A percentile compares a stretch with the other conserved stretches of the same genome.
Evolutionary conservation across 1,140 invertebrate species (phyloP).

Genomic region (Leptinotarsa undecemlineata): DNA sequence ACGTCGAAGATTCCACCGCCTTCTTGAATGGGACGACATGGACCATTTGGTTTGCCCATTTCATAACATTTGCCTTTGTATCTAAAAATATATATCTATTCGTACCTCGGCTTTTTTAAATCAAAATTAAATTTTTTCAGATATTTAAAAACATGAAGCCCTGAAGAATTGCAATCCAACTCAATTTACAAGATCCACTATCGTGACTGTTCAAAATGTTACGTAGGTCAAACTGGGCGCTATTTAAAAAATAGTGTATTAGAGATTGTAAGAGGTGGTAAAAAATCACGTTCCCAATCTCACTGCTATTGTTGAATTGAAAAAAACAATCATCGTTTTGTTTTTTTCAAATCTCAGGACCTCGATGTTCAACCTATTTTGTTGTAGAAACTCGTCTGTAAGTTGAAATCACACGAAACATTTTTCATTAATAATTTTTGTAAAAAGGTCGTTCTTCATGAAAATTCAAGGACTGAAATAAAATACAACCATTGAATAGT

Average conservation of each 20-base stretch:
- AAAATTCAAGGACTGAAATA: no score
- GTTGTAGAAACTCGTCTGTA: no score
- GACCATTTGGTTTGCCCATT: constrained; percentile 39
- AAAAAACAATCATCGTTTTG: not conserved
- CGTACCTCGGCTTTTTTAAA: not conserved
- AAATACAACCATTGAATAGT: no score
- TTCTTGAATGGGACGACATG: constrained; percentile 36
- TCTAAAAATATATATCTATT: constrained; percentile 27
- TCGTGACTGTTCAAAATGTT: not conserved
- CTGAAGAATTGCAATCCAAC: not conserved
- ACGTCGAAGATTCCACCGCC: constrained; percentile 48
- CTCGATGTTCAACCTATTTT: no score
- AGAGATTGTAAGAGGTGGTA: not conserved
- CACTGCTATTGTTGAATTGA: not conserved
- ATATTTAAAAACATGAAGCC: not conserved
- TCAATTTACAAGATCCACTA: not conserved
- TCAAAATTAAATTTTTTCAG: not conserved
- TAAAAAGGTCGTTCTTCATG: no score
- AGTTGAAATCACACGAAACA: no score
- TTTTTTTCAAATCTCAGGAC: not conserved
- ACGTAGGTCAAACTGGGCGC: not conserved
- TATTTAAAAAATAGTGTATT: not conserved
- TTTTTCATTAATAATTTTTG: no score
- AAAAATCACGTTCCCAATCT: not conserved
- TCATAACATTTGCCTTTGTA: constrained; percentile 37